phyloP scores from a whole-genome alignment of 2,888 invertebrate species.

The Sphaeridia pumilis region DNA sequence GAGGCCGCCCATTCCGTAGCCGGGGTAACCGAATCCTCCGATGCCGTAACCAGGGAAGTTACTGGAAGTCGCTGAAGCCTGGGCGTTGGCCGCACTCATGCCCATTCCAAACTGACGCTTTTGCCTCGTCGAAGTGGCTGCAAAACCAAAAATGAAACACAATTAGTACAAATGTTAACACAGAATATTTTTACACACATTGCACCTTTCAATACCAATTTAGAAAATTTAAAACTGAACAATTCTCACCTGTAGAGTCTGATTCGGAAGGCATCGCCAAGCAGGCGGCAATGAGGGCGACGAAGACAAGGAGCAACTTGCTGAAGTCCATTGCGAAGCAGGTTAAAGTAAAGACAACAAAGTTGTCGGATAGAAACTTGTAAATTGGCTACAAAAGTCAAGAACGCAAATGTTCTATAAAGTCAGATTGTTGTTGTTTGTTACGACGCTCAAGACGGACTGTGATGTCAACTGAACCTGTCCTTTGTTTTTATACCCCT shows the following conservation, averaged over 20 bases:
- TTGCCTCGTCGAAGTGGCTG: neutral
- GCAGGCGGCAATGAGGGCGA: neutral
- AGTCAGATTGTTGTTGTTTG: too few relatives aligned
- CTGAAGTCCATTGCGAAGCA: constrained; percentile 5
- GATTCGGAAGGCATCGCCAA: neutral
- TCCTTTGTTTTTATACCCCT: too few relatives aligned
- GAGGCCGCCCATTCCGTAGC: neutral
- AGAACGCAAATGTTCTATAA: too few relatives aligned
- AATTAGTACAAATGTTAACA: neutral
- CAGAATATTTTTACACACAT: too few relatives aligned
- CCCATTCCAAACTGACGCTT: constrained; percentile 8
- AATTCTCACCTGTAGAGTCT: neutral
- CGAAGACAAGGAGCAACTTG: neutral
- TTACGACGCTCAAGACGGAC: too few relatives aligned
- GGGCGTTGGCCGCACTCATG: neutral
- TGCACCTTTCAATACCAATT: neutral
- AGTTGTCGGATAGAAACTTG: too few relatives aligned
- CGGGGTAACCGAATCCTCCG: neutral
- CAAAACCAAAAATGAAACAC: neutral
- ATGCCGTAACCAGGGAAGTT: neutral
- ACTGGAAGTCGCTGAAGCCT: neutral
- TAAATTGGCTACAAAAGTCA: too few relatives aligned
- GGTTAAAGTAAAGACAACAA: too few relatives aligned
- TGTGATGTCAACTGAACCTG: too few relatives aligned
- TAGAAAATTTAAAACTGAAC: neutral